phyloP scores from a whole-genome alignment of 2,888 invertebrate species.

The Lasioglossum figueresi region DNA sequence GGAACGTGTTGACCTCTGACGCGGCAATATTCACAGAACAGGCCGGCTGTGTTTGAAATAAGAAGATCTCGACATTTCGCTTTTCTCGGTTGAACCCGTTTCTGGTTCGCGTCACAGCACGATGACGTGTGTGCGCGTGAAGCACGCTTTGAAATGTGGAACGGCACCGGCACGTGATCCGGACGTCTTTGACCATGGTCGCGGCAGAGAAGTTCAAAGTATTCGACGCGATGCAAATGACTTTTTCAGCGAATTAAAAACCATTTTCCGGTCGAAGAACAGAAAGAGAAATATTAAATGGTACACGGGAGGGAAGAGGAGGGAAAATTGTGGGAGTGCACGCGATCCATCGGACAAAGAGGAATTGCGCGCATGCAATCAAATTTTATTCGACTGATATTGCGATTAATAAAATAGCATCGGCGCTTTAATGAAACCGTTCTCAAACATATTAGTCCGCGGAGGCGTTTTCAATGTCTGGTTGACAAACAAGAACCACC shows the following conservation, averaged over 20 bases:
- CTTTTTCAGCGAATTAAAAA: not conserved
- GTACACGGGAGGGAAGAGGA: not conserved
- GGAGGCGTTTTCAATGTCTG: not conserved
- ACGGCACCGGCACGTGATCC: conserved; percentile 12
- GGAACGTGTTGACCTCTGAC: not conserved
- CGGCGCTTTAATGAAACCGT: conserved; percentile 12
- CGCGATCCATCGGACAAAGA: not conserved
- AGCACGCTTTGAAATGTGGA: conserved; percentile 29
- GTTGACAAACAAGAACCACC: not conserved
- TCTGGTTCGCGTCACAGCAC: conserved; percentile 25
- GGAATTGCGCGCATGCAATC: not conserved
- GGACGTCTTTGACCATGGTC: conserved; percentile 15
- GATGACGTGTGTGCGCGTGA: conserved; percentile 31
- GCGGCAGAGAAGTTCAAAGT: not conserved
- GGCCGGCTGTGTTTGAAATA: not conserved
- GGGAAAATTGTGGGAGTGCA: not conserved
- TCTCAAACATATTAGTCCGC: not conserved
- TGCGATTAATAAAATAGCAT: not conserved
- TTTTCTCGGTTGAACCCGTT: not conserved
- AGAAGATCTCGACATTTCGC: conserved; percentile 10
- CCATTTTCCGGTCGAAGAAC: not conserved
- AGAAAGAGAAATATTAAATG: not conserved
- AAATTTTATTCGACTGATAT: not conserved
- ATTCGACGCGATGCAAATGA: not conserved
- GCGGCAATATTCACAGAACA: not conserved